Percentiles rank a stretch among this genome's conserved stretches.
Evolutionary conservation across 2,113 vertebrate genomes (phyloP).

Genomic region (Tinamus guttatus): DNA sequence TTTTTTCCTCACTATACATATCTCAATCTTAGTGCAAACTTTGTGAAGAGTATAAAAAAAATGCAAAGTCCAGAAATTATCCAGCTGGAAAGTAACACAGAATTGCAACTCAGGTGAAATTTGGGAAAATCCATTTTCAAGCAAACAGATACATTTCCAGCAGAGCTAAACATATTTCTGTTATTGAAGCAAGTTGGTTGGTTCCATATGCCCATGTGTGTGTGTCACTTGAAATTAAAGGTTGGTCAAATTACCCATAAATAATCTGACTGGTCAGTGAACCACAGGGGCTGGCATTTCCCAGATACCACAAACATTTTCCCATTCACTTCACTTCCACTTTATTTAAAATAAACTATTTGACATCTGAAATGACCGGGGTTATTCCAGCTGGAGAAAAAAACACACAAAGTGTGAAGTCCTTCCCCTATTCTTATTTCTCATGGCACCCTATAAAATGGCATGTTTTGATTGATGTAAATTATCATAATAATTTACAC

Average conservation of each 20-base stretch:
- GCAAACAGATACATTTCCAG: not conserved
- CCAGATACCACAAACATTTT: constrained; percentile 24
- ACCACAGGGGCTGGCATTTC: constrained; percentile 17
- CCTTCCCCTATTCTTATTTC: not conserved
- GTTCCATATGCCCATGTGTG: not conserved
- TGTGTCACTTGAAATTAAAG: constrained; percentile 56
- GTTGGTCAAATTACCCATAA: constrained; percentile 23
- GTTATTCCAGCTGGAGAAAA: not conserved
- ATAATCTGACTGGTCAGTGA: constrained; percentile 50
- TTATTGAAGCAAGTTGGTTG: not conserved
- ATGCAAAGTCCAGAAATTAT: not conserved
- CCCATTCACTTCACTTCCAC: constrained; percentile 15
- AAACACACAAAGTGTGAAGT: not conserved
- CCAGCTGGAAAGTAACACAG: not conserved
- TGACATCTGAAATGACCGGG: constrained; percentile 3
- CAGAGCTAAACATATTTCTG: not conserved
- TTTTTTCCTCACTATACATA: not conserved
- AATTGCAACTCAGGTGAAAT: not conserved
- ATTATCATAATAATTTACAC: not conserved
- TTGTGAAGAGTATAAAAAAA: not conserved
- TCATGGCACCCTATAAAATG: not conserved
- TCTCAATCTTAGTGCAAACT: not conserved
- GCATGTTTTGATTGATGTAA: not conserved
- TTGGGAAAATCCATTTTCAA: not conserved
- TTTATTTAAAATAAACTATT: constrained; percentile 39